Conservation (phyloP, 2,797 vertebrate species). For the Scolopax bukidnonensis region DNA sequence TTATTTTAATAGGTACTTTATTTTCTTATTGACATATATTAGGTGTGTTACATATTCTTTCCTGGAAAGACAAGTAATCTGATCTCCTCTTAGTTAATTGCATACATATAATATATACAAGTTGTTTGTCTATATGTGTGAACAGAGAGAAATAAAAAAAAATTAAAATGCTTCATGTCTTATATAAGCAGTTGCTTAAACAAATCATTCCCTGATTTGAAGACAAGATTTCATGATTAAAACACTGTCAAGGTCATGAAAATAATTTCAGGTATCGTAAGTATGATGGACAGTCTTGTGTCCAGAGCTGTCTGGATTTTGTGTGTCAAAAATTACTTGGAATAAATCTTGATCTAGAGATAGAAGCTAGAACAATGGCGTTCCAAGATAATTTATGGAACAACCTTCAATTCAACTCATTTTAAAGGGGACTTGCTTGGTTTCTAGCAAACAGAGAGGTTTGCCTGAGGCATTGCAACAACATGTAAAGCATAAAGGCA, state of each 20-base stretch:
- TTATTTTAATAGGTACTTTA: neutral
- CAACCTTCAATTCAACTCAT: neutral
- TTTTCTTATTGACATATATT: neutral
- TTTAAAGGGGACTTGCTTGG: neutral
- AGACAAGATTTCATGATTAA: neutral
- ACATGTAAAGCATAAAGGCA: neutral
- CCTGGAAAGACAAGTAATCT: neutral
- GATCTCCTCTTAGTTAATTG: neutral
- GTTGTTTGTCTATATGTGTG: neutral
- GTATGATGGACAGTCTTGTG: neutral
- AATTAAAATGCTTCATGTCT: neutral
- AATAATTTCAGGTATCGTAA: neutral
- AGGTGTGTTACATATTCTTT: neutral
- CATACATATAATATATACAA: neutral
- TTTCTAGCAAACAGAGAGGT: neutral
- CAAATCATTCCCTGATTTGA: neutral
- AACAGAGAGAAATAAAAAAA: neutral
- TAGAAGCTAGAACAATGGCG: neutral
- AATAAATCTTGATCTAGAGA: neutral
- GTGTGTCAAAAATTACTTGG: neutral
- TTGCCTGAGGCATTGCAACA: neutral
- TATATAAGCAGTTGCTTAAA: neutral
- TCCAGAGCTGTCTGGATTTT: neutral
- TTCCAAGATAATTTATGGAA: neutral
- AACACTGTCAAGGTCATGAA: neutral